phyloP scores from a whole-genome alignment of 2,888 invertebrate species.

The Fabriciana adippe region DNA sequence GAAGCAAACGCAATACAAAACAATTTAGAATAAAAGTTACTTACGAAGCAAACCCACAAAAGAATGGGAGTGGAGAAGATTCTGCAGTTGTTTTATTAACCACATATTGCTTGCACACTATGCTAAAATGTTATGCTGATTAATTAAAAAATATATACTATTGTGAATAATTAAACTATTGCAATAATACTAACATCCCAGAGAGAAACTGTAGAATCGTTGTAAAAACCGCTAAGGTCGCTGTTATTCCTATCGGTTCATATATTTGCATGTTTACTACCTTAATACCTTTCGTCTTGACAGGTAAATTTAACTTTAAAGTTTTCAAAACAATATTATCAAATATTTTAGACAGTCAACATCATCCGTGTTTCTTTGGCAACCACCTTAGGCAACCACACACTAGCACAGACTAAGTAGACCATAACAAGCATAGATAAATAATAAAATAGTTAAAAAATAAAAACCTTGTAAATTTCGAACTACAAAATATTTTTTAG shows the following conservation, averaged over 20 bases:
- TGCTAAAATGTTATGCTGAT: constrained; percentile 68
- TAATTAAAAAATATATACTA: constrained; percentile 1
- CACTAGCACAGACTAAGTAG: too few relatives aligned
- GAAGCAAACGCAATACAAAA: neutral
- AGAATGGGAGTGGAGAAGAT: constrained; percentile 88
- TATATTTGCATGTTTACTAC: constrained; percentile 48
- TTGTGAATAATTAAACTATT: neutral
- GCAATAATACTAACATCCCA: constrained; percentile 87
- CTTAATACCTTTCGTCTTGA: neutral
- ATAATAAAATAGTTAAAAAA: too few relatives aligned
- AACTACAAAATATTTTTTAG: too few relatives aligned
- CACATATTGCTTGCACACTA: constrained; percentile 89
- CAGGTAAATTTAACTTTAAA: too few relatives aligned
- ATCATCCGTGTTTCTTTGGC: too few relatives aligned
- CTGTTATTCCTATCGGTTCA: constrained; percentile 54
- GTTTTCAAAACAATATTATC: too few relatives aligned
- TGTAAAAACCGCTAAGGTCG: constrained; percentile 85
- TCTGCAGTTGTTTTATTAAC: constrained; percentile 89
- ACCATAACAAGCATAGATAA: too few relatives aligned
- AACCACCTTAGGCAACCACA: too few relatives aligned
- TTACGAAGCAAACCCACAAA: constrained; percentile 89
- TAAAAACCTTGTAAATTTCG: too few relatives aligned
- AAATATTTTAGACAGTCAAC: too few relatives aligned
- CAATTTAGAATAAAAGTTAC: constrained; percentile 49
- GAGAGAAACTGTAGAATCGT: constrained; percentile 93